Conservation (phyloP, 2,113 vertebrate species). For the Ursus arctos region DNA sequence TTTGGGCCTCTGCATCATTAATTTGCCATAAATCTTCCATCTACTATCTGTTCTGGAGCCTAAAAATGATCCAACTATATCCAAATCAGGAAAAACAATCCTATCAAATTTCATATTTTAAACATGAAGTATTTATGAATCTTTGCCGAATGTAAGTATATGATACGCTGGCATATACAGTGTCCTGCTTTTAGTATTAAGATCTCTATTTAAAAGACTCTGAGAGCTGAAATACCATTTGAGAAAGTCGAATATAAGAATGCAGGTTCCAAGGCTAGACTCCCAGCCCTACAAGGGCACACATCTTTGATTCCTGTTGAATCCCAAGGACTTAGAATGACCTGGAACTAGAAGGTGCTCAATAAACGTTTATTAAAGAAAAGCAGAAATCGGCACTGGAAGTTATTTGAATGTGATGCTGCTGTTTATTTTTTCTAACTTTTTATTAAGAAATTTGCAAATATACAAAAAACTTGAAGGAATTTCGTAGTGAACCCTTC, state of each 20-base stretch:
- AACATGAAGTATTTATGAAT: background rate
- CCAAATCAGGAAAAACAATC: background rate
- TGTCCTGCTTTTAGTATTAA: background rate
- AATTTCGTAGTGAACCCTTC: background rate
- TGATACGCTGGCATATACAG: background rate
- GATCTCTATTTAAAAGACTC: background rate
- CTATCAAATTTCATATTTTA: background rate
- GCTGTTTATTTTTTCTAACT: background rate
- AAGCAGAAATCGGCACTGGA: background rate
- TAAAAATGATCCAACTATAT: slow-evolving; percentile 18
- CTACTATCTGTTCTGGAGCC: background rate
- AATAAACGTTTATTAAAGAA: slow-evolving; percentile 24
- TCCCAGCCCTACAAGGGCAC: background rate
- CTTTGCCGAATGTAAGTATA: background rate
- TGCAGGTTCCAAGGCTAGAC: background rate
- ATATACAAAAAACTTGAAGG: background rate
- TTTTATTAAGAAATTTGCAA: background rate
- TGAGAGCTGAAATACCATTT: background rate
- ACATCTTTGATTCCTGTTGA: background rate
- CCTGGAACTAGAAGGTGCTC: background rate
- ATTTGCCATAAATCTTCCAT: background rate
- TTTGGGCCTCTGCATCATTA: background rate
- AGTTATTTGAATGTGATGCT: background rate
- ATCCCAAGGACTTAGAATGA: background rate
- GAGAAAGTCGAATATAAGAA: background rate